Evolutionary conservation across 2,888 invertebrate genomes (phyloP), one percentile per base, ranked within the genome.

Genomic region (Hemithea aestivaria): DNA sequence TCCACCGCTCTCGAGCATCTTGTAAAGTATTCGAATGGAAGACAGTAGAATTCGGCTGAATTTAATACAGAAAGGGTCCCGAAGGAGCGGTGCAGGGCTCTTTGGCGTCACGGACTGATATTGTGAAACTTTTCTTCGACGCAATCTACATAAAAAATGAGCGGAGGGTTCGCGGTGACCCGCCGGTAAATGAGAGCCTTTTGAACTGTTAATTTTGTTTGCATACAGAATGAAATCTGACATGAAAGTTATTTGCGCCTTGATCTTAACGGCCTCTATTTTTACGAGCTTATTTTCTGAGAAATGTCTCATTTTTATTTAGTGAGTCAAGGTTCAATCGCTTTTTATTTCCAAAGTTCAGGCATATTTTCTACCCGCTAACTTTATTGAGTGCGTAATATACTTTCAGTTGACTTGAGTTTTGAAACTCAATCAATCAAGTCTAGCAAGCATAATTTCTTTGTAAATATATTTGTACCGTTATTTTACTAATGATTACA

Each of bases 81-180:
- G 20, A 45, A 51, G 72, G 75, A 67, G 58, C 59, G 58, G 55
- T 61, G 59, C 66, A 66, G 58, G 69, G 58, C 66, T 41, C 46
- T 66, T 66, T 62, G 62, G 63, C 66, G 66, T 66, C 72, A 59
- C 67, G 70, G 68, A 72, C 79, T 80, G 81, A 83, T 84, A 83
- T 85, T 83, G 75, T 80, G 67, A 80, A 84, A 83, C 80, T 83
- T 85, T 82, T 77, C 81, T 82, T 83, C 71, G 68, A 69, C 72
- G 72, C 75, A 83, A 84, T 84, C 79, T 84, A 80, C 85, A 84
- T 85, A 84, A 84, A 84, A 82, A 84, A 84, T 84, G 82, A 84
- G 79, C 65, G 46, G 62, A 74, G 81, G 80, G 79, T 74, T 73
- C 56, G 70, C 56, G 78, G 80, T 76, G 79, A 81, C 80, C 80